Base-by-base conservation (phyloP, 2,797 vertebrate species). In the Bucorvus abyssinicus region DNA sequence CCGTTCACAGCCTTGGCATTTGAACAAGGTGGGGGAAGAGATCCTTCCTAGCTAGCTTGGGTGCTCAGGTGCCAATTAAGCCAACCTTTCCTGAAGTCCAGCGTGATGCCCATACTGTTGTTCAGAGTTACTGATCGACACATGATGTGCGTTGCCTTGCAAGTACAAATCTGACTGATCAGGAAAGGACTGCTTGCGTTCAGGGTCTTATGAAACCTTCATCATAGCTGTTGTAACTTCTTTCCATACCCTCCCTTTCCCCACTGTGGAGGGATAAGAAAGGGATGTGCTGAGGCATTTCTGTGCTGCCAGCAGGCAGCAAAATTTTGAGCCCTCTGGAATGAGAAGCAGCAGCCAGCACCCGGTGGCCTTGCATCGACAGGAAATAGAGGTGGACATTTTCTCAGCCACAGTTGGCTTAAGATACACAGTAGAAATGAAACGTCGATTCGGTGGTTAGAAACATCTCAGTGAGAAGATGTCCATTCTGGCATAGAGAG, bases 181-280 rank as follows among this genome's bases (percentile, higher is more conserved):
- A 34, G 63, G 44, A 77, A 52, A 75, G n/a, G 49, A 42, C 60
- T 47, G 27, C 63, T 34, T 55, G 49, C 74, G 21, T 53, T 89
- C 23, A 69, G 69, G n/a, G 12, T 78, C 36, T 4, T 44, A 3
- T 9, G 20, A 68, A 87, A 47, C 26, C 42, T 90, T 75, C 1
- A 0, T 9, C 1, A 1, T 36, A 47, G 53, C 42, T 61, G 7
- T 75, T 77, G 11, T 0, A 23, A 5, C 71, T 78, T 76, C 24
- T 79, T 89, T 74, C 30, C 23, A 8, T 87, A 14, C 18, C 12
- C 26, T 92, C 16, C 19, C 4, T 52, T 90, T 63, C 81, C 40
- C 42, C 21, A 6, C 24, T 36, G 38, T 2, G 8, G 49, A 44
- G 17, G 45, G 24, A 5, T 49, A 42, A 73, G 47, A 61, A 57